A percentile compares a stretch with the other conserved stretches of the same genome.
These are phyloP conservation scores for Microchirus variegatus DNA, from an alignment of 2,797 vertebrate genomes.

Conservation along the genomic window DNA sequence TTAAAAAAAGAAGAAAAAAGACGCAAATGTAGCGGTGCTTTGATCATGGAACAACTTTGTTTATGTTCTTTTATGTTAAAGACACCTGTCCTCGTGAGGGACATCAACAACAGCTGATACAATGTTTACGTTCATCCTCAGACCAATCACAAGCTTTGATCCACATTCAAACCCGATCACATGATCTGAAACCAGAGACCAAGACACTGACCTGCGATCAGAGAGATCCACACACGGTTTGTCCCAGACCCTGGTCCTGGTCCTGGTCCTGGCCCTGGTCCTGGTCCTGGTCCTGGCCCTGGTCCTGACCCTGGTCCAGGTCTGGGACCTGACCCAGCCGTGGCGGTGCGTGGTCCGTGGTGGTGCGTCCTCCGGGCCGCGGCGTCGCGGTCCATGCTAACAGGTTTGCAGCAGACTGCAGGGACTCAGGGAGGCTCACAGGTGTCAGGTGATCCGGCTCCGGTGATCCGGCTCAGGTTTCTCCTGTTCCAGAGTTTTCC, in stretches of 20 bases:
- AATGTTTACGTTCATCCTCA: too few species aligned
- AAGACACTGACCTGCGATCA: slow-evolving; percentile 78
- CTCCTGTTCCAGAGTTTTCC: slow-evolving; percentile 72
- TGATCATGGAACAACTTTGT: too few species aligned
- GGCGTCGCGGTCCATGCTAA: slow-evolving; percentile 78
- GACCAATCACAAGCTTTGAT: too few species aligned
- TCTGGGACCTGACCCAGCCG: slow-evolving; percentile 18
- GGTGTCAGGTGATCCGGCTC: slow-evolving; percentile 64
- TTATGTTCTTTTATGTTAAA: too few species aligned
- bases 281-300: background rate
- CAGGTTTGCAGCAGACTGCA: slow-evolving; percentile 48
- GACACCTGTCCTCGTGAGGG: too few species aligned
- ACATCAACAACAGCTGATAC: too few species aligned
- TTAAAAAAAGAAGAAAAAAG: too few species aligned
- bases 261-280: slow-evolving; percentile 5
- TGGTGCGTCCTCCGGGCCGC: slow-evolving; percentile 68
- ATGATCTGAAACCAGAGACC: background rate
- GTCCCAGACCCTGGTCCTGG: slow-evolving; percentile 5
- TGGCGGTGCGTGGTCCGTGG: slow-evolving; percentile 38
- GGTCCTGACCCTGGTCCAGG: background rate
- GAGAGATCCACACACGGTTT: slow-evolving; percentile 82
- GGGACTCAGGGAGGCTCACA: slow-evolving; percentile 6
- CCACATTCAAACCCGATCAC: too few species aligned
- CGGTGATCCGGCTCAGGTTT: slow-evolving; percentile 72
- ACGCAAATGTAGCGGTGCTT: too few species aligned